Evolutionary conservation across 2,113 vertebrate species (phyloP).

Genomic region (Chiloscyllium plagiosum): DNA sequence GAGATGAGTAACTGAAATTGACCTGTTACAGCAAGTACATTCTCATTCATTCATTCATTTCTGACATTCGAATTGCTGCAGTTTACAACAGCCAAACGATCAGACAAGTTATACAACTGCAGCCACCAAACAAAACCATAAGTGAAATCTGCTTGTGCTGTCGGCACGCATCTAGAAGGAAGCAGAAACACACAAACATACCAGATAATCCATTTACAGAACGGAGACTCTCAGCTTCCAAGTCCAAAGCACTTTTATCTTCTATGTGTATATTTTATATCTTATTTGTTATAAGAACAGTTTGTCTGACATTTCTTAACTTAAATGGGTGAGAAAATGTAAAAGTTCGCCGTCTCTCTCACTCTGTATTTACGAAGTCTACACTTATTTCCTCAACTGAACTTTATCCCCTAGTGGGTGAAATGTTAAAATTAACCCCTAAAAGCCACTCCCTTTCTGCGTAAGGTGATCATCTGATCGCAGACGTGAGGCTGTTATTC

Average conservation of each 20-base stretch:
- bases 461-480: background rate
- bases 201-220: conserved; percentile 31
- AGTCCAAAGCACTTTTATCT: background rate
- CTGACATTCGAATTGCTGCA: background rate
- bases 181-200: background rate
- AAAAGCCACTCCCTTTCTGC: background rate
- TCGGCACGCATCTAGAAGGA: too few relatives aligned
- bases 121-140: background rate
- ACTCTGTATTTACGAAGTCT: background rate
- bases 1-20: background rate
- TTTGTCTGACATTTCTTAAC: background rate
- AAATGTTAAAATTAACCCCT: background rate
- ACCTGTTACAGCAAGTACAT: background rate
- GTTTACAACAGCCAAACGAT: background rate
- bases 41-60: conserved; percentile 15
- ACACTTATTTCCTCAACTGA: background rate
- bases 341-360: background rate
- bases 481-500: conserved; percentile 8
- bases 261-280: background rate
- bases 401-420: background rate
- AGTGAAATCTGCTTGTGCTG: background rate
- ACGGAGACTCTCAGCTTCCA: background rate
- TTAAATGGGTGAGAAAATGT: background rate
- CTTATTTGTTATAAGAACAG: background rate
- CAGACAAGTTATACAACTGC: background rate